These are phyloP conservation scores for Myiotriccus ornatus DNA, from an alignment of 2,797 vertebrate species.

Conservation along the genomic window DNA sequence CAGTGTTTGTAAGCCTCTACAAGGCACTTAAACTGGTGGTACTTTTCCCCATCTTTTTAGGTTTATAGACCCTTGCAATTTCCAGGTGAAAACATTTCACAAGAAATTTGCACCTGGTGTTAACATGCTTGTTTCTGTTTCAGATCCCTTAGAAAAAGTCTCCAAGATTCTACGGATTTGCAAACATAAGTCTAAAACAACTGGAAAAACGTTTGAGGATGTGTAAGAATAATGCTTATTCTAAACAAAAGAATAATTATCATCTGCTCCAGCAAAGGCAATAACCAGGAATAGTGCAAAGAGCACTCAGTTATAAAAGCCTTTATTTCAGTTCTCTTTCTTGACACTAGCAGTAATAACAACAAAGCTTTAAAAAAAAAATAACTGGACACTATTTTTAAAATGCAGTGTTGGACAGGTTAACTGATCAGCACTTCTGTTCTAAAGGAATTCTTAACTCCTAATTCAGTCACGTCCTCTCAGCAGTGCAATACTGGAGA, in stretches of 20 bases:
- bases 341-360: neutral
- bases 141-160: neutral
- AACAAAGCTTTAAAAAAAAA: neutral
- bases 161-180: neutral
- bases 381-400: neutral
- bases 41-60: neutral
- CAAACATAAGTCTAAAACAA: neutral
- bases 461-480: neutral
- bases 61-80: neutral
- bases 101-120: neutral
- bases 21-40: neutral
- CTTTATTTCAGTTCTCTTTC: neutral
- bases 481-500: neutral
- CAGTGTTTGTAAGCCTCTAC: neutral
- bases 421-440: neutral
- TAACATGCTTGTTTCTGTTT: neutral
- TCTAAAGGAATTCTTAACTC: neutral
- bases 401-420: neutral
- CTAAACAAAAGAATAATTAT: neutral
- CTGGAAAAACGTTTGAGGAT: neutral
- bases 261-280: neutral
- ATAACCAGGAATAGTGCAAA: neutral
- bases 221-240: neutral
- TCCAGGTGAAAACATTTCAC: neutral
- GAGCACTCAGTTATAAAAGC: neutral